phyloP scores from a whole-genome alignment of 1,140 invertebrate species.

The Belonocnema kinseyi region DNA sequence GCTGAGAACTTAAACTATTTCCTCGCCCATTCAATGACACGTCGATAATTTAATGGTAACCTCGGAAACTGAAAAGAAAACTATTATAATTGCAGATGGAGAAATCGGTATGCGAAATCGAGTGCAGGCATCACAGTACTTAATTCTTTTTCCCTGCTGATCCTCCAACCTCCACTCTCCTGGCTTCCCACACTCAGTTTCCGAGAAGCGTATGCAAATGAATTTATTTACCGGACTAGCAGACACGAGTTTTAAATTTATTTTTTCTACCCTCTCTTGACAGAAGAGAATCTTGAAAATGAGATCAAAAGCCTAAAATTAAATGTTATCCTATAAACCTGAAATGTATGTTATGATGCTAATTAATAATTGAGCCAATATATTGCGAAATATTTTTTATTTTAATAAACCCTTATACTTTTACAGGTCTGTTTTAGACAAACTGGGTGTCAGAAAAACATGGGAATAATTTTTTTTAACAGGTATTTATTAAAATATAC shows the following conservation, averaged over 20 bases:
- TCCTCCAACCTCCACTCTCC: conserved; percentile 1
- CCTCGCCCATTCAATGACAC: conserved; percentile 11
- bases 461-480: too few species aligned
- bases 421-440: too few species aligned
- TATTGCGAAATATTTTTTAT: too few species aligned
- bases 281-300: too few species aligned
- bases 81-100: conserved; percentile 10
- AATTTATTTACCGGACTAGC: conserved; percentile 1
- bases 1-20: conserved; percentile 8
- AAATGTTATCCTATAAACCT: too few species aligned
- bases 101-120: conserved; percentile 11
- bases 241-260: not conserved
- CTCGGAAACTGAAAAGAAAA: not conserved
- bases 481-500: too few species aligned
- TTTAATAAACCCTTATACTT: too few species aligned
- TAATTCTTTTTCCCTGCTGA: conserved; percentile 20
- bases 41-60: not conserved
- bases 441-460: too few species aligned
- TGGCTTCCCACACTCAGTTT: conserved; percentile 4
- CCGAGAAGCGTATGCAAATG: not conserved
- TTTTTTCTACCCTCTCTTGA: not conserved
- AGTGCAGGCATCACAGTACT: not conserved
- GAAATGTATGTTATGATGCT: too few species aligned
- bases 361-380: too few species aligned
- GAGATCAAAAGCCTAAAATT: too few species aligned